A percentile compares a stretch with the other conserved stretches of the same genome.
These are phyloP conservation scores for Thymelicus acteon DNA, from an alignment of 2,888 invertebrate genomes.

Conservation along the genomic window DNA sequence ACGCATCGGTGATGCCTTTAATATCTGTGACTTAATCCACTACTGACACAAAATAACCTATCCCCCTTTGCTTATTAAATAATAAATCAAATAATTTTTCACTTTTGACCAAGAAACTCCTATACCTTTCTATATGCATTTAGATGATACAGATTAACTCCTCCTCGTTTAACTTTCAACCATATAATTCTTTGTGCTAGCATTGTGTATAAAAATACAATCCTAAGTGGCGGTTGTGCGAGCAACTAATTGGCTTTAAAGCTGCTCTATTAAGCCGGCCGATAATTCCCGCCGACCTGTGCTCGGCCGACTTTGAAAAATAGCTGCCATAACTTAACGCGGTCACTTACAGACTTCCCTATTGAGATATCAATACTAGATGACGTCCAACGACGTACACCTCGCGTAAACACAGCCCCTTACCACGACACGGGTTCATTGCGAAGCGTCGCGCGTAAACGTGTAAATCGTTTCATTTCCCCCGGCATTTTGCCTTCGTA, in stretches of 20 bases:
- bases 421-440: conserved; percentile 25
- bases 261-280: conserved; percentile 67
- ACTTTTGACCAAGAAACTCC: neutral
- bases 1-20: too few species aligned
- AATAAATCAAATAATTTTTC: neutral
- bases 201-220: conserved; percentile 40
- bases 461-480: conserved; percentile 30
- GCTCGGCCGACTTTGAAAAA: conserved; percentile 75
- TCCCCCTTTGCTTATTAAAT: neutral
- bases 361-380: conserved; percentile 83
- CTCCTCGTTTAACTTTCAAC: conserved; percentile 21
- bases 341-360: conserved; percentile 82
- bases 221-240: conserved; percentile 46
- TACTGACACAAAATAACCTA: neutral
- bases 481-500: too few species aligned
- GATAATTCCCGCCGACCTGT: conserved; percentile 59
- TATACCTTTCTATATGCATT: neutral
- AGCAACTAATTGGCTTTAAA: conserved; percentile 74
- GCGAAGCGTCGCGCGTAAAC: conserved; percentile 15
- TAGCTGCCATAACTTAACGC: conserved; percentile 77
- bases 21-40: too few species aligned
- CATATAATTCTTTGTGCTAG: conserved; percentile 32
- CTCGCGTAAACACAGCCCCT: conserved; percentile 61
- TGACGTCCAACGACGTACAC: conserved; percentile 69
- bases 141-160: neutral